phyloP scores from a whole-genome alignment of 2,888 invertebrate species.

The Polyommatus icarus region DNA sequence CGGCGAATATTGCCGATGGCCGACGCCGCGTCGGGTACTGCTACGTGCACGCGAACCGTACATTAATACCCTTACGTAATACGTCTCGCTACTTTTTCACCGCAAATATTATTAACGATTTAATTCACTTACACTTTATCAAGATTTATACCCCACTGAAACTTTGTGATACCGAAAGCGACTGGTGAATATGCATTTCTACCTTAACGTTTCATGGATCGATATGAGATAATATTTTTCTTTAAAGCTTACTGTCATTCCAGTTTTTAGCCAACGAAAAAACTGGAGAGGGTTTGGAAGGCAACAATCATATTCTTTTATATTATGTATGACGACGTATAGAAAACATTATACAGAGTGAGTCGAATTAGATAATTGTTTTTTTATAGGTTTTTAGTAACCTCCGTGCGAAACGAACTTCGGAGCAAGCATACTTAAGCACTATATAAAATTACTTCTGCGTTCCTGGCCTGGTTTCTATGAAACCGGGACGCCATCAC shows the following conservation, averaged over 20 bases:
- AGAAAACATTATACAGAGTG: too few relatives aligned
- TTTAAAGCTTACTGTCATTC: not conserved
- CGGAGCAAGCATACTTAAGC: too few relatives aligned
- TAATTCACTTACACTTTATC: slow-evolving; percentile 28
- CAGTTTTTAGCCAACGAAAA: not conserved
- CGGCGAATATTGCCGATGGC: slow-evolving; percentile 42
- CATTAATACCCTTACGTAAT: slow-evolving; percentile 35
- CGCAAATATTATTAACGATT: slow-evolving; percentile 29
- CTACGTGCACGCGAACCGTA: slow-evolving; percentile 36
- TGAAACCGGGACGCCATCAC: too few relatives aligned
- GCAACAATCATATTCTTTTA: too few relatives aligned
- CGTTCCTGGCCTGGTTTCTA: too few relatives aligned
- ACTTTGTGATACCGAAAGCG: slow-evolving; percentile 9
- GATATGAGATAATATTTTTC: slow-evolving; percentile 11
- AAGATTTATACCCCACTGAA: slow-evolving; percentile 23
- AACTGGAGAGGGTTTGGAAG: not conserved
- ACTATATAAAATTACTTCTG: too few relatives aligned
- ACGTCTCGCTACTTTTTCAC: slow-evolving; percentile 27
- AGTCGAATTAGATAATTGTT: too few relatives aligned
- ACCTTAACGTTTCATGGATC: slow-evolving; percentile 10
- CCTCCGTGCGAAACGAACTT: too few relatives aligned
- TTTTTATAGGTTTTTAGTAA: too few relatives aligned
- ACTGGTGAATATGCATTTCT: slow-evolving; percentile 15
- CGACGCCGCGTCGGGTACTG: slow-evolving; percentile 21
- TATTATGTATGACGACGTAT: too few relatives aligned